These are phyloP conservation scores for Trachelus stipa DNA, from an alignment of 2,888 invertebrate species.

Conservation along the genomic window DNA sequence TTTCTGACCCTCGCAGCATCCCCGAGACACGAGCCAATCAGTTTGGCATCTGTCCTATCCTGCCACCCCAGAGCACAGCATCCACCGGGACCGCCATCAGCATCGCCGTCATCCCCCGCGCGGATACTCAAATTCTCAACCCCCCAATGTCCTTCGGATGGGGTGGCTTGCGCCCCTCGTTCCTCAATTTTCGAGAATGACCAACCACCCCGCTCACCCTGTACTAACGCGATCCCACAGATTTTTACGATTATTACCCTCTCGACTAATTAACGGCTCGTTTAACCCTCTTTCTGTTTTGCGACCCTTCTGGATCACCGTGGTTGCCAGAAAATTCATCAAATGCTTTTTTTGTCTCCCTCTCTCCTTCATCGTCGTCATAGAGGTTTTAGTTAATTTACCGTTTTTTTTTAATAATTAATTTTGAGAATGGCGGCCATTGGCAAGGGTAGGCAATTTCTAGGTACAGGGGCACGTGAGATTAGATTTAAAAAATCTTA, in stretches of 20 bases:
- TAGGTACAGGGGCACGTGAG: no score
- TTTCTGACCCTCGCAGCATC: conserved; percentile 13
- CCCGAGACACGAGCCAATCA: conserved; percentile 46
- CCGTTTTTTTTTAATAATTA: not conserved
- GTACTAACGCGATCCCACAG: not conserved
- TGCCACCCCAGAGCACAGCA: not conserved
- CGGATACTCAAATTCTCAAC: no score
- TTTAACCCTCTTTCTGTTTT: not conserved
- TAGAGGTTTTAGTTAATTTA: not conserved
- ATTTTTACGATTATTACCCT: not conserved
- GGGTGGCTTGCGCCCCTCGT: not conserved
- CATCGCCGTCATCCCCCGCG: not conserved
- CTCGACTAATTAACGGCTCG: not conserved
- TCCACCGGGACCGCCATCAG: not conserved
- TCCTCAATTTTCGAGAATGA: not conserved
- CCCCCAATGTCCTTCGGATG: not conserved
- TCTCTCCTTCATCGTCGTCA: not conserved
- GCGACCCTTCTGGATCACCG: not conserved
- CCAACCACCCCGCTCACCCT: not conserved
- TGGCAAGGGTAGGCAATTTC: no score
- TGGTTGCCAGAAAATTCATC: not conserved
- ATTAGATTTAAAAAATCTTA: no score
- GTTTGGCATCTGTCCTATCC: conserved; percentile 26
- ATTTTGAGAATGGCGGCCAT: no score
- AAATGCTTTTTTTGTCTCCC: not conserved